phyloP scores from a whole-genome alignment of 2,113 vertebrate species.

The Camelus dromedarius region DNA sequence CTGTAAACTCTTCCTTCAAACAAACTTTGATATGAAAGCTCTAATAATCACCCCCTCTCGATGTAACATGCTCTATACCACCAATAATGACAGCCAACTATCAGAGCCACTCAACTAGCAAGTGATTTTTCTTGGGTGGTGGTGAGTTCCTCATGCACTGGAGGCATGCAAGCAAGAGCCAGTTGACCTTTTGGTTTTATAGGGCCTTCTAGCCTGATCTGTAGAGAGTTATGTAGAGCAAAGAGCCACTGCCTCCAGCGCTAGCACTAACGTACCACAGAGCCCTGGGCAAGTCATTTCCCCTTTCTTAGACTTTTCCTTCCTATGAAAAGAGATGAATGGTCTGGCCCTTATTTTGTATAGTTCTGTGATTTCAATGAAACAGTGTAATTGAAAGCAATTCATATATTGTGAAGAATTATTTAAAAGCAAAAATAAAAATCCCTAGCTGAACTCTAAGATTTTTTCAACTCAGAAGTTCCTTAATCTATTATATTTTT shows the following conservation, averaged over 20 bases:
- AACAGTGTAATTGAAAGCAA: not conserved
- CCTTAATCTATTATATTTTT: not conserved
- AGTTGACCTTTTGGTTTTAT: not conserved
- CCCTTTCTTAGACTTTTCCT: not conserved
- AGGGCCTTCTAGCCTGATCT: not conserved
- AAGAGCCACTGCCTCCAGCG: not conserved
- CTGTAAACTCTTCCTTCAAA: not conserved
- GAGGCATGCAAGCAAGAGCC: not conserved
- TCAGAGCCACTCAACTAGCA: not conserved
- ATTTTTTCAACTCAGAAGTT: not conserved
- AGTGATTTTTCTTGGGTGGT: not conserved
- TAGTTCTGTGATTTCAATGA: not conserved
- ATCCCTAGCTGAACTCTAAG: not conserved
- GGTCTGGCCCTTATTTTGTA: not conserved
- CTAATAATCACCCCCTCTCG: not conserved
- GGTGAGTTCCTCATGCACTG: not conserved
- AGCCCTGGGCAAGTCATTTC: not conserved
- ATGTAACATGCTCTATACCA: not conserved
- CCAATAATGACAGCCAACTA: not conserved
- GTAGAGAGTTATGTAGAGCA: not conserved
- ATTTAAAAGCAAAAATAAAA: conserved; percentile 2
- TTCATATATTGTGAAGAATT: not conserved
- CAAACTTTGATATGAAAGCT: not conserved
- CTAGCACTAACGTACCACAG: not conserved
- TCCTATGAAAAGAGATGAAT: not conserved